Evolutionary conservation across 1,140 invertebrate genomes (phyloP), one percentile per base, ranked within the genome.

Genomic region (Penaeus japonicus): DNA sequence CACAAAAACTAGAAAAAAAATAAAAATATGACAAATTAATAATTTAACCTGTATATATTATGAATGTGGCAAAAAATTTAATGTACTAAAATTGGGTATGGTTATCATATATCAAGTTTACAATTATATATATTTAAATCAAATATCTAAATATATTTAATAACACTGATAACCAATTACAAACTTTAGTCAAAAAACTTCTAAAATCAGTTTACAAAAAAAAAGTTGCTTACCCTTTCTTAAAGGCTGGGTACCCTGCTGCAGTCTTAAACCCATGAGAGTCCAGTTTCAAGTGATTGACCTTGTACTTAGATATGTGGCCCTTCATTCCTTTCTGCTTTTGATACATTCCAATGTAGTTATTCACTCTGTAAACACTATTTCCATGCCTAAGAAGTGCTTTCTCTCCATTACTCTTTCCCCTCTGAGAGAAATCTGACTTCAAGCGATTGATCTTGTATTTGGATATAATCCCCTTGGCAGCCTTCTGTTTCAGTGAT

Each of bases 371-470:
- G 86, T 75, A 88, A 15, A 47, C 30, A 57, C 65, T 88, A 17
- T 88, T 47, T 15, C 10, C 77, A n/a, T 79, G 47, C 10, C 47
- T 47, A 47, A 0, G 47, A 15, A 47, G 47, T 47, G 47, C 10
- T 15, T 47, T 47, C 5, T 47, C 47, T 47, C 47, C 47, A 47
- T 47, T 12, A 47, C 47, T 47, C 27, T 30, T 73, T 18, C 4
- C 24, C 12, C 15, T 24, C 3, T 24, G 65, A 54, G 47, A 47
- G 47, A 73, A 75, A 3, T 85, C 84, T 24, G 35, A 18, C 57
- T 85, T 85, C n/a, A 85, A 22, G 4, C 80, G 86, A 75, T 88
- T 88, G 5, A 88, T 88, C 70, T 83, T 88, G 27, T 88, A 88
- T 54, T 88, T 88, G 20, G 86, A 88, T 20, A 88, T 53, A 47